Evolutionary conservation across 2,113 vertebrate species (phyloP).

Genomic region (Hippocampus zosterae): DNA sequence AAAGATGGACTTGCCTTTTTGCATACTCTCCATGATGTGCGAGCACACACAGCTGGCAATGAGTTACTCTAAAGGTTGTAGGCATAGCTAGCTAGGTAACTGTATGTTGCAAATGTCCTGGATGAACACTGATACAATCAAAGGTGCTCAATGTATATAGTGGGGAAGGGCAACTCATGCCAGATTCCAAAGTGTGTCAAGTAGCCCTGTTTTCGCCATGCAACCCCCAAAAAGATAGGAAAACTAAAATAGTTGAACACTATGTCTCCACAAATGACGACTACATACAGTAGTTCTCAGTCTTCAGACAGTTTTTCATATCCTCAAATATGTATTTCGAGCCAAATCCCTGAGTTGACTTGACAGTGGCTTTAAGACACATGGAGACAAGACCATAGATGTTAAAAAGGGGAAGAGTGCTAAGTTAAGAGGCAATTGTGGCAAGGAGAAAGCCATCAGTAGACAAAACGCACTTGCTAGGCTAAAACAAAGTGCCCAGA

Average conservation of each 20-base stretch:
- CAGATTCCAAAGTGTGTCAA: too few species aligned
- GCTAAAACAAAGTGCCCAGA: conserved; percentile 60
- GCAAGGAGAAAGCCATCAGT: conserved; percentile 41
- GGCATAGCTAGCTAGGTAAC: too few species aligned
- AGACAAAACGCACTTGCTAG: conserved; percentile 43
- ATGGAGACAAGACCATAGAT: conserved; percentile 45
- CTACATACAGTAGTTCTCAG: neutral
- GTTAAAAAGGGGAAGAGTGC: conserved; percentile 34
- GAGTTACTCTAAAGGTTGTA: neutral
- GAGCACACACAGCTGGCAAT: neutral
- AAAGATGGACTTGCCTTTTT: neutral
- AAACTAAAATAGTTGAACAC: neutral
- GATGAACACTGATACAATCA: too few species aligned
- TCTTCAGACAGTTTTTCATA: neutral
- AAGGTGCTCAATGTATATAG: too few species aligned
- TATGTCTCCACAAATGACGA: neutral
- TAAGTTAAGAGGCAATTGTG: conserved; percentile 45
- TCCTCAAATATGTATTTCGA: neutral
- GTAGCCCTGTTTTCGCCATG: neutral
- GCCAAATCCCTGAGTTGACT: neutral
- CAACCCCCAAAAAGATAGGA: neutral
- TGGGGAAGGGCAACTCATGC: too few species aligned
- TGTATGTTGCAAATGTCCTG: too few species aligned
- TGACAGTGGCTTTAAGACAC: conserved; percentile 21
- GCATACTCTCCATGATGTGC: neutral